Evolutionary conservation across 2,113 vertebrate genomes (phyloP), one percentile per base, ranked within the genome.

Genomic region (Promerops cafer): DNA sequence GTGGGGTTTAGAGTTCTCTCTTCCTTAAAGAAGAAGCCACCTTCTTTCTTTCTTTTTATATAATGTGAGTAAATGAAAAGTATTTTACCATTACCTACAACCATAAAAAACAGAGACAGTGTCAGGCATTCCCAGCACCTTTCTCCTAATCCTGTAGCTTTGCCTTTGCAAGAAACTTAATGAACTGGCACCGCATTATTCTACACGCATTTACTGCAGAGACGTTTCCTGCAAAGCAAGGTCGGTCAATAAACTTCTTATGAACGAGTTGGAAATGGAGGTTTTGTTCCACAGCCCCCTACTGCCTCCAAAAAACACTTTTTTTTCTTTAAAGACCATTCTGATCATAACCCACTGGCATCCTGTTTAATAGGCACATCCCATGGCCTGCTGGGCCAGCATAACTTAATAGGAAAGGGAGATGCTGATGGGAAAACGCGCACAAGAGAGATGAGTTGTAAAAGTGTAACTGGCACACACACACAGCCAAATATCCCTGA

Each of bases 381-480:
- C n/a, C 9, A 0, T 37, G 37, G 22, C 71, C 64, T 70, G n/a
- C 68, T 84, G 90, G 90, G 78, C 82, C 76, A 64, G 79, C 75
- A 66, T 68, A 88, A 74, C 75, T 74, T 92, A 78, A 75, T 57
- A 88, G 68, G 50, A 75, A 92, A 91, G 85, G 68, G 79, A 94
- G 64, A n/a, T 18, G 24, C 79, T 88, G 47, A 45, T 95, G 76
- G 85, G 94, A 92, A 93, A 92, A 86, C 0, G 1, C 0, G 0
- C 88, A 83, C 75, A 45, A 77, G 82, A 90, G 93, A 95, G 71
- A 71, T 52, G 79, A 96, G 56, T 54, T 90, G 59, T 83, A 92
- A 75, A 96, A 93, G 79, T 92, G 71, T 92, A 91, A 93, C 93
- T 94, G 93, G 89, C 82, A 66, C 74, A 66, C 40, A 84, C 74